Evolutionary conservation across 2,888 invertebrate species (phyloP), one percentile per base, ranked within the genome.

Genomic region (Allygus modestus): DNA sequence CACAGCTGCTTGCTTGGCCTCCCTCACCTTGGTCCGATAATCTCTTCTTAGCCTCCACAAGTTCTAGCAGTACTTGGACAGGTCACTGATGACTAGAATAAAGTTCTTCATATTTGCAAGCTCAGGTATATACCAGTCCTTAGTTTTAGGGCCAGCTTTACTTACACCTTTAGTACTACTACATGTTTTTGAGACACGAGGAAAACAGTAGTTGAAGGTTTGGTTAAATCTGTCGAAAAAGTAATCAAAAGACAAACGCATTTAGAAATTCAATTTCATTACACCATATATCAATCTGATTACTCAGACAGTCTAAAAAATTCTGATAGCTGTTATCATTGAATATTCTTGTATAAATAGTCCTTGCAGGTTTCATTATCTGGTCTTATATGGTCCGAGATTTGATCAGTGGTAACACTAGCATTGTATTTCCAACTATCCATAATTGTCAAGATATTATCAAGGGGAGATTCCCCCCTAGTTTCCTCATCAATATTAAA

Each of bases 1-100:
- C 17, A 61, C 33, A 5, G 41, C 37, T n/a, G 12, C 20, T 33
- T 61, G 61, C 65, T 82, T 82, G 0, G 82, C 65, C 11, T 65
- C 43, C 28, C 26, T 54, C 20, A 82, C 9, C 11, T n/a, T 28
- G 9, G 4, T 23, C 1, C 82, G 33, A n/a, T 82, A 82, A 7
- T 54, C 31, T n/a, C n/a, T 33, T 26, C 65, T 31, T 12, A 61
- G 33, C 12, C 65, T 37, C 17, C 33, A 7, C 23, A n/a, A 58
- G 65, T 0, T 37, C n/a, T 4, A 31, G 58, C 12, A 61, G 26
- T 0, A 82, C 17, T 46, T 46, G 2, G 46, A 46, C 46, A 46
- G 12, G 12, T 46, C 46, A 11, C 12, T 9, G 15, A 46, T 11
- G 2, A 46, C 1, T 12, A 46, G 12, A 15, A 46, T 46, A 15